Evolutionary conservation across 1,140 invertebrate genomes (phyloP).

Genomic region (Gryllus bimaculatus): DNA sequence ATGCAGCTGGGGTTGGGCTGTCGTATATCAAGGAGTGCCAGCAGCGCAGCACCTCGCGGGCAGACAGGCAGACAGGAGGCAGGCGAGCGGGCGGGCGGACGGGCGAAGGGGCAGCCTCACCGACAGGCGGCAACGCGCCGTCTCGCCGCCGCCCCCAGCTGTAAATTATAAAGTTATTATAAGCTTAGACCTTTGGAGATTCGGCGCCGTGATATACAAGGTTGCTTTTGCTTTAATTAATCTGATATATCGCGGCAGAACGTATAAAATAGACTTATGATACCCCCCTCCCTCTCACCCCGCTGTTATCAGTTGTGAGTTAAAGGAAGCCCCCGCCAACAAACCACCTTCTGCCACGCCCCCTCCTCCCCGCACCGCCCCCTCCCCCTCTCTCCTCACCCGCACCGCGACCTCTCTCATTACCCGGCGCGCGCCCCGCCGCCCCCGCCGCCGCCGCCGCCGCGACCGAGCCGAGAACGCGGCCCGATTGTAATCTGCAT

Average conservation of each 20-base stretch:
- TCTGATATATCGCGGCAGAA: background rate
- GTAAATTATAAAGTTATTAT: constrained; percentile 18
- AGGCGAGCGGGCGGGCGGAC: too few relatives aligned
- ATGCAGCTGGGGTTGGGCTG: too few relatives aligned
- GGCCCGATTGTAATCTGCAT: constrained; percentile 13
- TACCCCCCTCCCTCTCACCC: constrained; percentile 9
- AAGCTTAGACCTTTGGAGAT: constrained; percentile 12
- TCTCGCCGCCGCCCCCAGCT: background rate
- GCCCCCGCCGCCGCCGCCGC: background rate
- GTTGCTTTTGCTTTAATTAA: constrained; percentile 16
- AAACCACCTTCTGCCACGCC: constrained; percentile 7
- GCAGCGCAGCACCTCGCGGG: too few relatives aligned
- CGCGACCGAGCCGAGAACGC: background rate
- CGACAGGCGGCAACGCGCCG: background rate
- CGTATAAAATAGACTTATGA: constrained; percentile 15
- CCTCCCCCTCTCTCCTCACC: background rate
- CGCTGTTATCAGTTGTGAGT: constrained; percentile 17
- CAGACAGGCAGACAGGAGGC: too few relatives aligned
- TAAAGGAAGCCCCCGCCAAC: constrained; percentile 11
- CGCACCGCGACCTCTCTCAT: background rate
- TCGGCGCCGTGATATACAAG: constrained; percentile 10
- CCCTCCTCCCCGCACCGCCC: background rate
- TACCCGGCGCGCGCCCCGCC: background rate
- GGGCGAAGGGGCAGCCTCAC: background rate
- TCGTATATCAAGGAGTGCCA: too few relatives aligned